Conservation (phyloP, 2,797 vertebrate genomes). For the Tapera naevia region DNA sequence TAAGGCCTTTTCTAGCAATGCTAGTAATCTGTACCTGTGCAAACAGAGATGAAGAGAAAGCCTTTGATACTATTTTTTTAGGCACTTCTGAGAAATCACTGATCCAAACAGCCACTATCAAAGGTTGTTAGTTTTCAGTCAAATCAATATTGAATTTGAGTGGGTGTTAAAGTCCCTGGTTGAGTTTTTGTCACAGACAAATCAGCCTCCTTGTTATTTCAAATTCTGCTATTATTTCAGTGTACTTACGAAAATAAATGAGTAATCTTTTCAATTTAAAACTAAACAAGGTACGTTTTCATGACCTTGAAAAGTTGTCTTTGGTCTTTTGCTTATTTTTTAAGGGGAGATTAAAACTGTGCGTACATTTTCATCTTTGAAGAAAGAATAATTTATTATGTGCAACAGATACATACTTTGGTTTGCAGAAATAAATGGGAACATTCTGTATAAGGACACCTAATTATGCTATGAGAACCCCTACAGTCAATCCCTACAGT, state of each 20-base stretch:
- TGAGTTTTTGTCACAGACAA: not conserved
- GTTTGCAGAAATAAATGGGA: not conserved
- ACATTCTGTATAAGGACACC: not conserved
- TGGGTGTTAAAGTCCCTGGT: not conserved
- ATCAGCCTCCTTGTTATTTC: not conserved
- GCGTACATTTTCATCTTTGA: not conserved
- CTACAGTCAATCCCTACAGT: not conserved
- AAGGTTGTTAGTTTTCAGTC: not conserved
- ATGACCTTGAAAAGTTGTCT: not conserved
- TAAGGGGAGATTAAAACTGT: not conserved
- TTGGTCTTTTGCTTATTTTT: not conserved
- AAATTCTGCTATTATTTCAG: conserved; percentile 25
- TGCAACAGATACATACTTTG: not conserved
- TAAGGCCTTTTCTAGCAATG: not conserved
- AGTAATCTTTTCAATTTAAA: not conserved
- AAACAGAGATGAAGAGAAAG: not conserved
- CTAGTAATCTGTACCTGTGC: not conserved
- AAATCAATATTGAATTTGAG: not conserved
- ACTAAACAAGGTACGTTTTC: not conserved
- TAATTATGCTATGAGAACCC: not conserved
- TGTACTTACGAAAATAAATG: not conserved
- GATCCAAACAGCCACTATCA: not conserved
- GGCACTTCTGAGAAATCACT: not conserved
- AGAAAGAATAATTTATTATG: not conserved
- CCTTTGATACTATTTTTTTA: not conserved